Conservation (phyloP, 1,140 invertebrate genomes). For the Lanistes nyassanus region DNA sequence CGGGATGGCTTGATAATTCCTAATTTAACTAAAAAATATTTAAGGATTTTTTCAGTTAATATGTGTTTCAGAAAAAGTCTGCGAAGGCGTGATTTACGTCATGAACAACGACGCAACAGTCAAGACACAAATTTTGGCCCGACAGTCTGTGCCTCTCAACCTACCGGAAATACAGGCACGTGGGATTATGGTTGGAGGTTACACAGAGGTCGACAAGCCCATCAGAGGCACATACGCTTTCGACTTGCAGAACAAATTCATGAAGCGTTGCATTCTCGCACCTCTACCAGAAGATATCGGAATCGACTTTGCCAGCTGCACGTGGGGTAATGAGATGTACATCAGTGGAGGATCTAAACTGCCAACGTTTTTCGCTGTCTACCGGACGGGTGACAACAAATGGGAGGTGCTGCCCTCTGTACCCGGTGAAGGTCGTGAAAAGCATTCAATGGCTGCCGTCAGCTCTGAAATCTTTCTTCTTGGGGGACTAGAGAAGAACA, state of each 20-base stretch:
- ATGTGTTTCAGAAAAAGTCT: too few species aligned
- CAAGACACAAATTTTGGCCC: not conserved
- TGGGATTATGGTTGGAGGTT: not conserved
- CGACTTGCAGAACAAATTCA: not conserved
- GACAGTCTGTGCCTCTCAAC: not conserved
- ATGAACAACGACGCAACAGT: not conserved
- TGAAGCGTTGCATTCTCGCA: not conserved
- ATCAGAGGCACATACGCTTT: not conserved
- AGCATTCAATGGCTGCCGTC: constrained; percentile 5
- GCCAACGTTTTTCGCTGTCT: not conserved
- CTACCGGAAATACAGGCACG: not conserved
- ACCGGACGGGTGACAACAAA: not conserved
- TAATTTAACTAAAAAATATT: too few species aligned
- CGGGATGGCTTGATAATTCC: too few species aligned
- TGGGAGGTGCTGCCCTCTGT: constrained; percentile 13
- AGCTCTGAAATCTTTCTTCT: not conserved
- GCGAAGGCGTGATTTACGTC: not conserved
- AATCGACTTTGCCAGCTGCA: constrained; percentile 4
- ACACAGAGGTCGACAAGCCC: not conserved
- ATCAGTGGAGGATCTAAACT: constrained; percentile 3
- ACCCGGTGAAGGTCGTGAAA: constrained; percentile 2
- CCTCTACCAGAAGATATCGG: not conserved
- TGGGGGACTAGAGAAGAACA: constrained; percentile 2
- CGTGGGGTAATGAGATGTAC: constrained; percentile 6
- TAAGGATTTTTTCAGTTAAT: too few species aligned